Conservation (phyloP, 2,113 vertebrate species). For the Fregetta grallaria region DNA sequence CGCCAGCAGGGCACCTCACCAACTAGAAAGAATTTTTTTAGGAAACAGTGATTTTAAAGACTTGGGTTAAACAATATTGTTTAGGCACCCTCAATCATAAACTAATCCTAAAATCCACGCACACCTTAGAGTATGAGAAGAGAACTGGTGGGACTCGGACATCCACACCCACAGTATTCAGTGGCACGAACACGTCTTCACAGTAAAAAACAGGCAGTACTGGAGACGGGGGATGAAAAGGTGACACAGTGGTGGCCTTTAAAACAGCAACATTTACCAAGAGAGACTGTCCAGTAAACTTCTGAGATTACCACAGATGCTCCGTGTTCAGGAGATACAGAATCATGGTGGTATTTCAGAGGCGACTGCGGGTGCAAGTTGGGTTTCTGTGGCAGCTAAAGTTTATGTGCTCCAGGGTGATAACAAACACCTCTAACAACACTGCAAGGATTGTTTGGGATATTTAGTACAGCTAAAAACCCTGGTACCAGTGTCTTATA, state of each 20-base stretch:
- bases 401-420: conserved; percentile 24
- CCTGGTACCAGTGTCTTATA: conserved; percentile 60
- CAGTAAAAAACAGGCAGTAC: not conserved
- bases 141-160: not conserved
- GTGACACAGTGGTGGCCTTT: not conserved
- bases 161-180: not conserved
- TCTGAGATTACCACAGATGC: not conserved
- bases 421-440: conserved; percentile 3
- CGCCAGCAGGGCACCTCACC: not conserved
- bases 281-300: not conserved
- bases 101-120: not conserved
- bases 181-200: conserved; percentile 17
- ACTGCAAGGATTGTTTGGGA: not conserved
- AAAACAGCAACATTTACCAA: not conserved
- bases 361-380: not conserved
- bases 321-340: not conserved
- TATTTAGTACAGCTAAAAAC: conserved; percentile 51
- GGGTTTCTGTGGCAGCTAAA: conserved; percentile 33
- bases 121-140: not conserved
- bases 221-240: not conserved
- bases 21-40: not conserved
- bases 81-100: conserved; percentile 33
- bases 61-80: conserved; percentile 5
- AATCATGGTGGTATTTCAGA: not conserved
- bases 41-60: conserved; percentile 32